Base-by-base conservation (phyloP, 2,113 vertebrate genomes). In the Amblyopsis rosae region DNA sequence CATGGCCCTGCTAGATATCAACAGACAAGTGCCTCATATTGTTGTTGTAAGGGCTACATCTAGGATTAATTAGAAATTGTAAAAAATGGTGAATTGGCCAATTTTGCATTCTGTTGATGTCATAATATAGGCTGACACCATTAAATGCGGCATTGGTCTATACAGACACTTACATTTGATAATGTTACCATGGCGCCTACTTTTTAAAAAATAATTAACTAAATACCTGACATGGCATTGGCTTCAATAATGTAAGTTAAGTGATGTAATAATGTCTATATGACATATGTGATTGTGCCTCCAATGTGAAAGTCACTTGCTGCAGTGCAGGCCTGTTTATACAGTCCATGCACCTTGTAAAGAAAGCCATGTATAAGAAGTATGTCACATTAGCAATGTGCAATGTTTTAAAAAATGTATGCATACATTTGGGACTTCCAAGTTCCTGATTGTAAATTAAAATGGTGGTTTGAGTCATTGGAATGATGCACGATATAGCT, bases 211-310 rank as follows among this genome's bases (percentile, higher is more conserved):
- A 49, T n/a, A 75, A 3, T 26, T 26, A 26, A 26, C 26, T 13
- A 33, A 46, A 72, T n/a, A 54, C 51, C 32, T 45, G 45, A 69
- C 12, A 4, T 26, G 63, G 26, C 41, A 11, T 53, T 48, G 48
- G 16, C 59, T 65, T n/a, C 17, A 32, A 61, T 75, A 67, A 41
- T 62, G 76, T 68, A 75, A 26, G 26, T 86, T 75, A 78, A 71
- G 69, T 35, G 68, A 62, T 48, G 62, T 47, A 59, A 72, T 67
- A 3, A 19, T 54, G 26, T 9, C 26, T 58, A 41, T 59, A 5
- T 62, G 45, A 54, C 62, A 9, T 45, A 50, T 65, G 78, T 70
- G 45, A 81, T 75, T 76, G 49, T 63, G 79, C 58, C 19, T 77
- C 57, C 53, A 65, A 6, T 67, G 49, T 62, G 46, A 63, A 12